Evolutionary conservation across 2,113 vertebrate genomes (phyloP), one percentile per base, ranked within the genome.

Genomic region (Callaeas wilsoni): DNA sequence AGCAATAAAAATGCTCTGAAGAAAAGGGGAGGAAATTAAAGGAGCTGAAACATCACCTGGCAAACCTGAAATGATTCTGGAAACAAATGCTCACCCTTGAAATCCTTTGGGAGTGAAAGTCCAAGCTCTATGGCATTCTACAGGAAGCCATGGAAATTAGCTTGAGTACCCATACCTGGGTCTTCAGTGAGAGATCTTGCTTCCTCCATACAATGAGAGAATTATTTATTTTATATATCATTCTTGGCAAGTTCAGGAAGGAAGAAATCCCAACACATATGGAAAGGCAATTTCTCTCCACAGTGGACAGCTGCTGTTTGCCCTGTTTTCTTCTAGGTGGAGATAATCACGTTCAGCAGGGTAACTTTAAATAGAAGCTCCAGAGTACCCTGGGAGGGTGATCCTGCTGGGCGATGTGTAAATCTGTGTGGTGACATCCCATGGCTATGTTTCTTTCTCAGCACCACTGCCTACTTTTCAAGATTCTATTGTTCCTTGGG

Each of bases 1-100:
- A 88, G 47, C 55, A 76, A 67, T 90, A 93, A 89, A 88, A 93
- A 82, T 59, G 68, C 67, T 87, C 60, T 17, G 55, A 92, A 84
- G 63, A 57, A 37, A 87, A 84, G 52, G 15, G 46, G 27, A 60
- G 49, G 41, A 79, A 93, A 89, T 85, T 49, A 87, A 85, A 92
- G 71, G 47, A 89, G 41, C 29, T 84, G 78, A 93, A 95, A 90
- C 8, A 6, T 75, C 85, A 89, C 32, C 44, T 49, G 42, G 44
- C 18, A 86, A 92, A 96, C 27, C 52, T 81, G 26, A 77, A 90
- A 39, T 50, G 19, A 84, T 68, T 90, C 60, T 73, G 68, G 53
- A 81, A 93, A 89, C 12, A 91, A 93, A 77, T 65, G 39, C 37
- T 70, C 56, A 26, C 47, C 5, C 26, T 65, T 56, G 71, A 76